phyloP scores from a whole-genome alignment of 2,888 invertebrate genomes.

The Eilema griseolum region DNA sequence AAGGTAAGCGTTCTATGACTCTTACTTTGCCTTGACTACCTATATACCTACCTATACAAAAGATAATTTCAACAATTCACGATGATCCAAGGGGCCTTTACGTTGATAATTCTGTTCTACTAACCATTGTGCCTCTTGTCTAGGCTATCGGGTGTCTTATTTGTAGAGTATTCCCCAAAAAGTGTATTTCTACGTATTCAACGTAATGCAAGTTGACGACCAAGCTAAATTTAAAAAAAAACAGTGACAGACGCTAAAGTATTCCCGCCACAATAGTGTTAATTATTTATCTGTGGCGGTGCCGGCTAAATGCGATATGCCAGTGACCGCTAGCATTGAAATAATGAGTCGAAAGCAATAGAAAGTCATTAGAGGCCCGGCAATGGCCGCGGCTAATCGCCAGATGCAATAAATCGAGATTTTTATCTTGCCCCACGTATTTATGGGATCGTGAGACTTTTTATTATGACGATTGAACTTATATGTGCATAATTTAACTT shows the following conservation, averaged over 20 bases:
- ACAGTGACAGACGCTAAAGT: neutral
- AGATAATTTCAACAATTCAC: too few species aligned
- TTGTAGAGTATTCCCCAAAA: too few species aligned
- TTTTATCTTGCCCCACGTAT: constrained; percentile 42
- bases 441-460: constrained; percentile 43
- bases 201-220: neutral
- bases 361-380: constrained; percentile 56
- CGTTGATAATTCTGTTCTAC: too few species aligned
- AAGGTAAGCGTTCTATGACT: too few species aligned
- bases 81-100: too few species aligned
- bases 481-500: constrained; percentile 37
- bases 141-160: too few species aligned
- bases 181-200: too few species aligned
- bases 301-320: constrained; percentile 40
- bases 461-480: constrained; percentile 39
- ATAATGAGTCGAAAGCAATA: constrained; percentile 55
- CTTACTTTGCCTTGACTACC: too few species aligned
- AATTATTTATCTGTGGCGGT: constrained; percentile 34
- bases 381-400: constrained; percentile 45
- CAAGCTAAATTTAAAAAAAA: neutral
- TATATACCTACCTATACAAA: too few species aligned
- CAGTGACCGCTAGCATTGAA: constrained; percentile 47
- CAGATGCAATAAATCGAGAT: constrained; percentile 51
- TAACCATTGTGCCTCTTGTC: too few species aligned
- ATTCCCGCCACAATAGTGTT: constrained; percentile 30